Base-by-base conservation (phyloP, 2,797 vertebrate genomes). In the Halcyon smyrnensis region DNA sequence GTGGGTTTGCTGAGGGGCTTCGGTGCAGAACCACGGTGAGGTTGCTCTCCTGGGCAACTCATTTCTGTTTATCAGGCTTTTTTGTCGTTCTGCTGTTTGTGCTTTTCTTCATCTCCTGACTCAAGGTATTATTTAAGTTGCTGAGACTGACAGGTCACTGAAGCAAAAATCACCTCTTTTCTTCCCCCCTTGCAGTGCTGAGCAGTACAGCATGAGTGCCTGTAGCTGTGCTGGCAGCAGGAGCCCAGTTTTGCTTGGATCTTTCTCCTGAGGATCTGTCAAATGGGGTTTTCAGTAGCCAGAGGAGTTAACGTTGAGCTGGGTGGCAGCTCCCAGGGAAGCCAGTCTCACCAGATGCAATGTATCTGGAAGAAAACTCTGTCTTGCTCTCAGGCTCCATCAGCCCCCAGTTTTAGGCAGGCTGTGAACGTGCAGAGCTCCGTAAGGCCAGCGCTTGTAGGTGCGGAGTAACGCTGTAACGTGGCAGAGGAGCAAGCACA, bases 371-470 rank as follows among this genome's bases (percentile, higher is more conserved):
- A 10, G 14, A 11, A 82, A 63, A 19, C 8, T 8, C 9, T 3
- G 2, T 23, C 15, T 65, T 2, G 2, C 4, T 17, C 4, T 17
- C 81, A 32, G n/a, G 9, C 3, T 23, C 20, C 37, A 43, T 9
- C 41, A n/a, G 2, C 4, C 23, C 68, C 27, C 2, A 11, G 1
- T 37, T 65, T 51, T 4, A 14, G 68, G 50, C 67, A 34, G 69
- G 48, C 36, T 79, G 18, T 4, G 83, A 39, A 14, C 18, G 11
- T 23, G 1, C 21, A 21, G 46, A 65, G 54, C 32, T 64, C 5
- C 0, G 0, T 1, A 2, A 54, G 51, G 54, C 39, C 46, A 8
- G 68, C 0, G 1, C 56, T 70, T 2, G 5, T 6, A 0, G 30
- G 37, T 11, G 1, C 20, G 21, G 20, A 18, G 74, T 11, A 8